Percentiles rank a stretch among this genome's conserved stretches.
Evolutionary conservation across 1,140 invertebrate genomes (phyloP).

Genomic region (Leucophenga varia): DNA sequence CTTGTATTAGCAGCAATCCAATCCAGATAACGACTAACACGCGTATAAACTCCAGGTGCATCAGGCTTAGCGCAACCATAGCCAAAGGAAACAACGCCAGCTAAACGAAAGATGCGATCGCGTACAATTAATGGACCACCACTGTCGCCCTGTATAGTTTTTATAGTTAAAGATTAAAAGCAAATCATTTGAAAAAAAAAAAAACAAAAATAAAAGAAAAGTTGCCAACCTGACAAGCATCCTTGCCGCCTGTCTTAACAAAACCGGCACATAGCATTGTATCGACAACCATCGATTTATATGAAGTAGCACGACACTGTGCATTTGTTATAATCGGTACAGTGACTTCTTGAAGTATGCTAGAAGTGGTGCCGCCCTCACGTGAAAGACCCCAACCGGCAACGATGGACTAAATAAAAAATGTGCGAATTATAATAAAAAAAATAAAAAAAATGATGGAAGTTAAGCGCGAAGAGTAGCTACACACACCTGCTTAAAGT

Average conservation of each 20-base stretch:
- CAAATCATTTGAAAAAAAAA: background rate
- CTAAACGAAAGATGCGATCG: constrained; percentile 84
- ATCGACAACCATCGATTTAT: constrained; percentile 86
- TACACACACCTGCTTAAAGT: constrained; percentile 40
- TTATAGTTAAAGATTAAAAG: constrained; percentile 12
- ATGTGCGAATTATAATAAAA: constrained; percentile 4
- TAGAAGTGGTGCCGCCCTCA: constrained; percentile 81
- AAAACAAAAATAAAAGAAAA: background rate
- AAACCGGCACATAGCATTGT: constrained; percentile 90
- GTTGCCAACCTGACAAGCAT: constrained; percentile 77
- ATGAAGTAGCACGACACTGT: constrained; percentile 78
- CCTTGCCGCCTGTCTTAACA: constrained; percentile 81
- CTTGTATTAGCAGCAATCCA: constrained; percentile 49
- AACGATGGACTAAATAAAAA: constrained; percentile 74
- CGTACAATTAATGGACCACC: constrained; percentile 83
- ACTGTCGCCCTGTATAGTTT: constrained; percentile 56
- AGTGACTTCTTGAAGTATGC: constrained; percentile 76
- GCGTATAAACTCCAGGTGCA: constrained; percentile 71
- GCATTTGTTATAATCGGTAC: constrained; percentile 90
- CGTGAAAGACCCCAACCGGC: constrained; percentile 87
- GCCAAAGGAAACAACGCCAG: constrained; percentile 74
- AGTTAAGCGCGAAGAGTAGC: background rate
- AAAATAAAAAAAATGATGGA: background rate
- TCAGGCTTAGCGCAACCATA: constrained; percentile 80
- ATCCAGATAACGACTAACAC: constrained; percentile 45